A percentile compares a stretch with the other conserved stretches of the same genome.
Evolutionary conservation across 2,797 vertebrate genomes (phyloP).

Genomic region (Pangasius larnaudii): DNA sequence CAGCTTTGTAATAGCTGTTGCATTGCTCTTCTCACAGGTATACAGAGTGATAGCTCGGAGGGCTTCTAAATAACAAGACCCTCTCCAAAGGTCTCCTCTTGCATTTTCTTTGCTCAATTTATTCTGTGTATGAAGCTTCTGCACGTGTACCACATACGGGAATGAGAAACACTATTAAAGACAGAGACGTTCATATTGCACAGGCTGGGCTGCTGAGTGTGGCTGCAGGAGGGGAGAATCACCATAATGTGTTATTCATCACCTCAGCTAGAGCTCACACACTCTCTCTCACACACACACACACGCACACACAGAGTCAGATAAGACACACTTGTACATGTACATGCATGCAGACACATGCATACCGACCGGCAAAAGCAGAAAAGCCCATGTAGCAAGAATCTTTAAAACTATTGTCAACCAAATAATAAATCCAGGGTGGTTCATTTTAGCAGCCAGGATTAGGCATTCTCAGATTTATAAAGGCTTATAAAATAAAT

Average conservation of each 20-base stretch:
- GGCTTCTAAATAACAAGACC: conserved; percentile 46
- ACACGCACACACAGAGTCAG: background rate
- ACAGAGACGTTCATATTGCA: conserved; percentile 37
- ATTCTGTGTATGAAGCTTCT: conserved; percentile 42
- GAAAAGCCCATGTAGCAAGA: background rate
- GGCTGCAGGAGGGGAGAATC: conserved; percentile 53
- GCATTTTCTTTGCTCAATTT: conserved; percentile 51
- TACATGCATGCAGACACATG: conserved; percentile 17
- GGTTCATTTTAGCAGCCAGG: background rate
- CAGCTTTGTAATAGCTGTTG: conserved; percentile 13
- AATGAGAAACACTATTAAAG: conserved; percentile 43
- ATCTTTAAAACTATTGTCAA: background rate
- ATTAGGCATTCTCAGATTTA: background rate
- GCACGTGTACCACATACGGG: conserved; percentile 34
- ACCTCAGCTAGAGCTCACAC: conserved; percentile 23
- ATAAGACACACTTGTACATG: conserved; percentile 13
- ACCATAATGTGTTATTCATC: conserved; percentile 60
- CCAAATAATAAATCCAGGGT: background rate
- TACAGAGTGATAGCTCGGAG: background rate
- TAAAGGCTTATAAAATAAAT: conserved; percentile 1
- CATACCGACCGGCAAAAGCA: background rate
- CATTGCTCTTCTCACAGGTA: conserved; percentile 15
- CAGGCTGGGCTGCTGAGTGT: conserved; percentile 26
- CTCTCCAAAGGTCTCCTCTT: conserved; percentile 35
- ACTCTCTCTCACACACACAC: conserved; percentile 13